Evolutionary conservation across 1,140 invertebrate genomes (phyloP).

Genomic region (Planococcus citri): DNA sequence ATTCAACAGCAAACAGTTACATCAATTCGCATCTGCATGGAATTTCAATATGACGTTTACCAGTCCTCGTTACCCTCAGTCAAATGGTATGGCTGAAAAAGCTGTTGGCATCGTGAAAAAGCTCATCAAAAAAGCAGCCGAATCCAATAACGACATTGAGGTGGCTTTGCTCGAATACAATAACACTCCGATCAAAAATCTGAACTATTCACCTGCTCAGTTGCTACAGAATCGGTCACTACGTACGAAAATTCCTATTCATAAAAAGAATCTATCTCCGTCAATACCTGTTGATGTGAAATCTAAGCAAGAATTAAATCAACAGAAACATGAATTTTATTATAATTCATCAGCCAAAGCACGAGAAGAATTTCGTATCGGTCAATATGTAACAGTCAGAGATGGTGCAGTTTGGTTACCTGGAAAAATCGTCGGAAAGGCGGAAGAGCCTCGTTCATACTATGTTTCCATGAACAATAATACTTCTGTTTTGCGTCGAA

Average conservation of each 20-base stretch:
- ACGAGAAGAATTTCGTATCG: too few relatives aligned
- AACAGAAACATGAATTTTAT: too few relatives aligned
- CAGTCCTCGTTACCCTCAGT: slow-evolving; percentile 26
- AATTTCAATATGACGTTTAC: slow-evolving; percentile 21
- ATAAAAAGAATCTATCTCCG: not conserved
- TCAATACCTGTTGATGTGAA: not conserved
- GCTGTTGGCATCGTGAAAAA: slow-evolving; percentile 25
- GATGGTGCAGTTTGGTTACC: too few relatives aligned
- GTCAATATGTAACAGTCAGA: too few relatives aligned
- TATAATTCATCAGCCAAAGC: too few relatives aligned
- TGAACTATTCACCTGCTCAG: slow-evolving; percentile 20
- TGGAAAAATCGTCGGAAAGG: too few relatives aligned
- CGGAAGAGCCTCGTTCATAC: too few relatives aligned
- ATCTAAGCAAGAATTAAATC: not conserved
- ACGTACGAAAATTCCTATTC: slow-evolving; percentile 4
- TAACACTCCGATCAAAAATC: slow-evolving; percentile 20
- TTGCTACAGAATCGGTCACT: slow-evolving; percentile 17
- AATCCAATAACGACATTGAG: slow-evolving; percentile 10
- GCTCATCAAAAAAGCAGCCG: slow-evolving; percentile 24
- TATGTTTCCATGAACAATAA: too few relatives aligned
- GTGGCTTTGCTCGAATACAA: slow-evolving; percentile 24
- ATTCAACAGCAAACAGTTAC: slow-evolving; percentile 22
- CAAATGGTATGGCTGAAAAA: slow-evolving; percentile 26
- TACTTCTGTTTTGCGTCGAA: too few relatives aligned
- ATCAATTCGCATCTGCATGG: not conserved